Evolutionary conservation across 2,888 invertebrate genomes (phyloP), one percentile per base, ranked within the genome.

Genomic region (Lasiommata megera): DNA sequence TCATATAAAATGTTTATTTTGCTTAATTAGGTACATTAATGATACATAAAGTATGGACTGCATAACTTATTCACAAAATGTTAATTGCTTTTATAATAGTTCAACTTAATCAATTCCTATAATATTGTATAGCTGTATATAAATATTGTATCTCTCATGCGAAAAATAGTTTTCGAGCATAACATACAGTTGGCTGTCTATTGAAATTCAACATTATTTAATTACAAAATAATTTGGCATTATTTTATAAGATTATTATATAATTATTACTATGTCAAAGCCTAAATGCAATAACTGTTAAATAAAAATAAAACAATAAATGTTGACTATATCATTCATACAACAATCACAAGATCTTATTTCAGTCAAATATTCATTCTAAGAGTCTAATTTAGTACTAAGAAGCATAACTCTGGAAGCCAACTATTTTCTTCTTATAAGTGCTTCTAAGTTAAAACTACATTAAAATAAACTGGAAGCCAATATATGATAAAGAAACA

Each of bases 1-100:
- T 89, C 89, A 88, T 90, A 89, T 87, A 90, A 90, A 89, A 90
- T 86, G 88, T 89, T 90, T 89, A 88, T 86, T 88, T 80, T 77
- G 80, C 88, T 87, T 88, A 85, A 79, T 80, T 82, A 50, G 50
- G 38, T 50, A 84, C 72, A 80, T 77, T 79, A 79, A 79, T 81
- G 80, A 86, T 88, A 88, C 84, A 85, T 82, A 80, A 72, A 74
- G 77, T 81, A 82, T 77, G 79, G 79, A 84, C 83, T 82, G 80
- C 80, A 81, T 82, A 82, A 76, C 80, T 79, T 76, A 83, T 81
- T 81, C 76, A 77, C 76, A 82, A 66, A 70, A 72, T 69, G 72
- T 73, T 73, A 74, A 74, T 75, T 72, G 73, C 71, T 70, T 73
- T 73, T 16, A 46, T 71, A 75, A 72, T 74, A 71, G 73, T 77